Evolutionary conservation across 2,113 vertebrate genomes (phyloP).

Genomic region (Chunga burmeisteri): DNA sequence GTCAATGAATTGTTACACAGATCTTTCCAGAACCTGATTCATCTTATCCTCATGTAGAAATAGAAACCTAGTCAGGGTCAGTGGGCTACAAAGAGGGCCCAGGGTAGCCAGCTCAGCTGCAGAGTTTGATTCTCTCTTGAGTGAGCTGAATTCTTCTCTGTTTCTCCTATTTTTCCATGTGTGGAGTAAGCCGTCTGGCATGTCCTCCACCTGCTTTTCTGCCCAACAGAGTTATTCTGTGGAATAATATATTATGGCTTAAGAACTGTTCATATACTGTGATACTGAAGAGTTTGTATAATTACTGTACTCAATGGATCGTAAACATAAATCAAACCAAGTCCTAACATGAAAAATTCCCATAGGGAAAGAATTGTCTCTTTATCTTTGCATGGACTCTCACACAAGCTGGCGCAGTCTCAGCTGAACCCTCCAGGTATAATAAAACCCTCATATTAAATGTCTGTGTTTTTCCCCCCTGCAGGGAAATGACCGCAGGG

Average conservation of each 20-base stretch:
- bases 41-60: not conserved
- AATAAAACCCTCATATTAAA: not conserved
- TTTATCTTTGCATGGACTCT: not conserved
- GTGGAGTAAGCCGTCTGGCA: not conserved
- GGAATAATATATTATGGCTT: not conserved
- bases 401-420: not conserved
- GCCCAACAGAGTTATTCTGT: not conserved
- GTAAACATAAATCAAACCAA: not conserved
- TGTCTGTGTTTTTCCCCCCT: not conserved
- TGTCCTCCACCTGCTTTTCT: not conserved
- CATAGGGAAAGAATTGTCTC: not conserved
- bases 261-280: not conserved
- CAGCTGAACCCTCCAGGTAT: not conserved
- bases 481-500: not conserved
- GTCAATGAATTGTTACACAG: not conserved
- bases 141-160: not conserved
- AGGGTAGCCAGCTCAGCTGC: not conserved
- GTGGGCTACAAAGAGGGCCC: not conserved
- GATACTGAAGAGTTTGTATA: not conserved
- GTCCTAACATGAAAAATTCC: not conserved
- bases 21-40: not conserved
- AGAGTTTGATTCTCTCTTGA: not conserved
- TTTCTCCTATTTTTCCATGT: not conserved
- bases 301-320: not conserved
- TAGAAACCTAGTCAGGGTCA: not conserved